phyloP scores from a whole-genome alignment of 2,797 vertebrate genomes.

The Halcyon smyrnensis region DNA sequence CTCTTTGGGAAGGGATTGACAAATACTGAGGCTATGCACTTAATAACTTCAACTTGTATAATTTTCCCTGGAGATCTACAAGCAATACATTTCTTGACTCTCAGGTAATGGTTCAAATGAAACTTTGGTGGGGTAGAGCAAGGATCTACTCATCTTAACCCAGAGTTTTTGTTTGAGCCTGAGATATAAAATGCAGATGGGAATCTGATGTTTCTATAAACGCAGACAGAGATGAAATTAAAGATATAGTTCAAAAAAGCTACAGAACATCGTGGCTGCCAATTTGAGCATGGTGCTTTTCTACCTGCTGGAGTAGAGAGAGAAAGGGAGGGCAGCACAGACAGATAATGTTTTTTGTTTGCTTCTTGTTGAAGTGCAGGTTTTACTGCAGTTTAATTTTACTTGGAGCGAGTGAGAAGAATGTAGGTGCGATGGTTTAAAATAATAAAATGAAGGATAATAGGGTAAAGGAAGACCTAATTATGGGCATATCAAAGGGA shows the following conservation, averaged over 20 bases:
- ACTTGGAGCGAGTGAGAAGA: background rate
- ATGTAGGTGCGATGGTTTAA: background rate
- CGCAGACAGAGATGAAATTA: background rate
- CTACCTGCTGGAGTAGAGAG: background rate
- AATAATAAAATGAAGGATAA: background rate
- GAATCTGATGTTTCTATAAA: slow-evolving; percentile 2
- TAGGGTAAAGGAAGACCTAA: background rate
- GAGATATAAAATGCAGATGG: background rate
- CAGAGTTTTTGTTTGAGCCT: background rate
- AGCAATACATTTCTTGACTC: slow-evolving; percentile 57
- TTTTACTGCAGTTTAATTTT: background rate
- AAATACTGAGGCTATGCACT: slow-evolving; percentile 57
- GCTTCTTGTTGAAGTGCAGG: background rate
- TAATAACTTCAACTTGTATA: slow-evolving; percentile 50
- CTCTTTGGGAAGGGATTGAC: slow-evolving; percentile 26
- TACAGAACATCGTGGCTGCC: background rate
- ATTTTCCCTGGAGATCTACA: slow-evolving; percentile 18
- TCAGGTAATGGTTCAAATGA: slow-evolving; percentile 29
- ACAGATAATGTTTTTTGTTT: background rate
- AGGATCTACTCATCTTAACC: background rate
- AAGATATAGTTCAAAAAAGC: background rate
- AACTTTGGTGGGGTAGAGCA: slow-evolving; percentile 27
- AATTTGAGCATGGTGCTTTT: background rate
- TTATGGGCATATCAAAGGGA: background rate
- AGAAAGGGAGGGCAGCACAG: background rate